A percentile compares a stretch with the other conserved stretches of the same genome.
These are phyloP conservation scores for Capreolus pygargus DNA, from an alignment of 2,113 vertebrate species.

Conservation along the genomic window DNA sequence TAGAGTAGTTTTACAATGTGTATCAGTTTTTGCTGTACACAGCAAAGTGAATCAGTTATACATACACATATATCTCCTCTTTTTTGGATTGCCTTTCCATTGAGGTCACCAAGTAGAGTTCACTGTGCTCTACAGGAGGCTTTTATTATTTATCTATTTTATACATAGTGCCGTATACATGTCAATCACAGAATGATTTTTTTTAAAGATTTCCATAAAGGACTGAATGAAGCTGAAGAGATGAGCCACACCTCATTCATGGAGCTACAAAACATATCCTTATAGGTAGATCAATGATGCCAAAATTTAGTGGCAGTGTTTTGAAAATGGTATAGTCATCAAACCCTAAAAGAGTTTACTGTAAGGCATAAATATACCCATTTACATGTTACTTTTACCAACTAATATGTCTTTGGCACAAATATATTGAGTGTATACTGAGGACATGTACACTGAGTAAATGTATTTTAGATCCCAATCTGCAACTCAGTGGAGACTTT, in stretches of 20 bases:
- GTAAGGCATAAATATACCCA: neutral
- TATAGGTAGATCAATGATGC: neutral
- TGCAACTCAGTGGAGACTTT: neutral
- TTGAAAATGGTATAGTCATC: neutral
- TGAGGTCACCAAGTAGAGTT: neutral
- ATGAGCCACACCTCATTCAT: neutral
- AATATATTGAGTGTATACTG: neutral
- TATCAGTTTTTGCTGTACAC: neutral
- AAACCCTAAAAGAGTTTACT: neutral
- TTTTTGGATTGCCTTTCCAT: neutral
- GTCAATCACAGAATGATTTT: neutral
- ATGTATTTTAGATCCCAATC: neutral
- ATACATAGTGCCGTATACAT: neutral
- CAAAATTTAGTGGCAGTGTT: neutral
- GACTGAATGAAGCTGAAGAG: neutral
- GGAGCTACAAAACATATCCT: neutral
- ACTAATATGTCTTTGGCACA: neutral
- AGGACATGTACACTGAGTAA: neutral
- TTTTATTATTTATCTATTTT: neutral
- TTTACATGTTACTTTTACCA: neutral
- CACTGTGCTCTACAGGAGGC: neutral
- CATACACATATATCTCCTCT: neutral
- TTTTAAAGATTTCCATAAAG: neutral
- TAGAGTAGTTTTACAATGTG: neutral
- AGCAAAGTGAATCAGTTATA: neutral